A percentile compares a stretch with the other conserved stretches of the same genome.
Conservation (phyloP, 2,113 vertebrate species). For the Lampris megalopsis region DNA sequence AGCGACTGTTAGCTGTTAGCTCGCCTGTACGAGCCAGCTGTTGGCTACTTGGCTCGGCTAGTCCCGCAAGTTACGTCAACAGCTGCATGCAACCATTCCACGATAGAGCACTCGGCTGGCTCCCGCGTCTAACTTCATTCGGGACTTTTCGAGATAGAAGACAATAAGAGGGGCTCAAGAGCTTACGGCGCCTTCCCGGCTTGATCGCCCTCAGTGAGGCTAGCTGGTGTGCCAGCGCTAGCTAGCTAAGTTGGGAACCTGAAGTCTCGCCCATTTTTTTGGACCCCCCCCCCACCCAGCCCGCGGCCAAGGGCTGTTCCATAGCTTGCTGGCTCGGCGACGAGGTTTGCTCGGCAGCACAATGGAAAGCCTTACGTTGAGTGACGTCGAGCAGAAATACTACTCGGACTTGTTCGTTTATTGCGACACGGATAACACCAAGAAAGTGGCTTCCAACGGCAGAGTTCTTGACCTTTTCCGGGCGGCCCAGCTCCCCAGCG, state of each 20-base stretch:
- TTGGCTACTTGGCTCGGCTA: constrained; percentile 65
- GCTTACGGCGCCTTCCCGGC: constrained; percentile 14
- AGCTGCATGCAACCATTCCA: constrained; percentile 39
- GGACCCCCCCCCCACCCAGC: constrained; percentile 63
- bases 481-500: constrained; percentile 94
- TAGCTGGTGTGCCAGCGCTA: constrained; percentile 63
- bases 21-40: constrained; percentile 63
- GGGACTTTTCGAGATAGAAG: constrained; percentile 16
- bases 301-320: constrained; percentile 66
- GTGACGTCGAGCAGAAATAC: constrained; percentile 95
- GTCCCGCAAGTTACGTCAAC: constrained; percentile 73
- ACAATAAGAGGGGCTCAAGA: constrained; percentile 26
- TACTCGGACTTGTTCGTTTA: constrained; percentile 96
- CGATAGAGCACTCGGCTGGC: not conserved
- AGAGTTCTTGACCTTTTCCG: constrained; percentile 96
- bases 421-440: constrained; percentile 97
- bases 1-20: constrained; percentile 62
- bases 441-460: constrained; percentile 94
- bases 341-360: constrained; percentile 51
- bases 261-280: constrained; percentile 77
- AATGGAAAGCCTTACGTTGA: constrained; percentile 96
- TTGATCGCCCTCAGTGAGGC: constrained; percentile 59
- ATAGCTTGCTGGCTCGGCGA: constrained; percentile 51
- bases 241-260: constrained; percentile 72
- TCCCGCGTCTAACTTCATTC: not conserved